Conservation (phyloP, 2,888 invertebrate species). For the Heliconius charithonia region DNA sequence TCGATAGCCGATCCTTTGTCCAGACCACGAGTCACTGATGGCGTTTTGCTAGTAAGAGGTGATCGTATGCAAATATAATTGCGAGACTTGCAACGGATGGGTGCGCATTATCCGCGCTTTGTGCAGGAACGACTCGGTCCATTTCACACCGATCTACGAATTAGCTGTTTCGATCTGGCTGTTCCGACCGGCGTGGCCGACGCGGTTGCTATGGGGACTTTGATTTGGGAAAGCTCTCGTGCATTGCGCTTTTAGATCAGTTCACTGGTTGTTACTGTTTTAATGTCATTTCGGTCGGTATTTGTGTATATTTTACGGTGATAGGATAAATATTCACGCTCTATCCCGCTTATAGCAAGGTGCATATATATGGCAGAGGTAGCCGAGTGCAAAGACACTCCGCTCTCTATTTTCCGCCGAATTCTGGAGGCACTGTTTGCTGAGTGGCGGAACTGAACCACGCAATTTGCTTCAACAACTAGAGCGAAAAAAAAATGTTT, state of each 20-base stretch:
- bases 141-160: constrained; percentile 75
- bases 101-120: constrained; percentile 76
- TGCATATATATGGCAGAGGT: too few relatives aligned
- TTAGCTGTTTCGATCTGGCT: constrained; percentile 65
- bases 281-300: background rate
- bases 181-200: constrained; percentile 36
- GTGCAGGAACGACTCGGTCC: constrained; percentile 75
- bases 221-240: constrained; percentile 52
- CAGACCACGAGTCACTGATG: constrained; percentile 10
- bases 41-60: constrained; percentile 58
- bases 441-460: too few relatives aligned
- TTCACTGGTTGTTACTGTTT: background rate
- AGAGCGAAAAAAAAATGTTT: too few relatives aligned
- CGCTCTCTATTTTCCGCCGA: too few relatives aligned
- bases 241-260: constrained; percentile 11
- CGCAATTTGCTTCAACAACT: too few relatives aligned
- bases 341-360: too few relatives aligned
- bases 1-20: constrained; percentile 29
- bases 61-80: constrained; percentile 79
- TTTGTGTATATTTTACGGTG: too few relatives aligned
- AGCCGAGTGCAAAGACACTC: too few relatives aligned
- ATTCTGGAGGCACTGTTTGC: too few relatives aligned
- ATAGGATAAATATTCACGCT: too few relatives aligned
- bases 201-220: constrained; percentile 56
- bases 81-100: constrained; percentile 71